These are phyloP conservation scores for Ornithoptera priamus DNA, from an alignment of 2,888 invertebrate species.

Conservation along the genomic window DNA sequence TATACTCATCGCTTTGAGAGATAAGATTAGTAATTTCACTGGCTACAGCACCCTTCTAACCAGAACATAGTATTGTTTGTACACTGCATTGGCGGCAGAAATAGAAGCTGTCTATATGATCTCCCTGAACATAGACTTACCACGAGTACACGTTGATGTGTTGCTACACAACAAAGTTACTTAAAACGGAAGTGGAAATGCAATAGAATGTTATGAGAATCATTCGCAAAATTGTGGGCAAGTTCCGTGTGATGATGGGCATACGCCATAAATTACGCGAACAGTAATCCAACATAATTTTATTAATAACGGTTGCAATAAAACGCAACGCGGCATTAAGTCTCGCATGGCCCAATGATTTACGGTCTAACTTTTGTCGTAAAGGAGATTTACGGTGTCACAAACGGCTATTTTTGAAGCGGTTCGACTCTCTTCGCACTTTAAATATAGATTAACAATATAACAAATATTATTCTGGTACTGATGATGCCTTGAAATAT, in stretches of 20 bases:
- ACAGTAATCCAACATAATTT: constrained; percentile 56
- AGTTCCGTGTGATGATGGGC: constrained; percentile 34
- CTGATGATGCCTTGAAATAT: constrained; percentile 60
- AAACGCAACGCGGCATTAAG: constrained; percentile 69
- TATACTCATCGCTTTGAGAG: too few relatives aligned
- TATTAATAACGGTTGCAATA: constrained; percentile 63
- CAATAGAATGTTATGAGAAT: constrained; percentile 24
- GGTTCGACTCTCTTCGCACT: constrained; percentile 69
- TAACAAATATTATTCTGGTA: constrained; percentile 66
- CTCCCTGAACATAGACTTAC: too few relatives aligned
- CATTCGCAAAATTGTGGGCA: constrained; percentile 16
- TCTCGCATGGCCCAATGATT: constrained; percentile 60
- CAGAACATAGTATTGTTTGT: too few relatives aligned
- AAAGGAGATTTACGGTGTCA: constrained; percentile 73
- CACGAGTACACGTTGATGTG: too few relatives aligned
- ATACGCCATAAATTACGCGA: constrained; percentile 54
- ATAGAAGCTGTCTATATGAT: too few relatives aligned
- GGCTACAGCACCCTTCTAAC: too few relatives aligned
- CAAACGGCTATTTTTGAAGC: constrained; percentile 69
- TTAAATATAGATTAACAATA: constrained; percentile 74
- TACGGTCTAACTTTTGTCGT: constrained; percentile 67
- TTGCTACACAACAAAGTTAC: background rate
- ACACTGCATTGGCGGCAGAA: too few relatives aligned
- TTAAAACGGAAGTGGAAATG: constrained; percentile 11
- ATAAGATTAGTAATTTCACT: too few relatives aligned